Conservation (phyloP, 2,113 vertebrate genomes). For the Neolamprologus brichardi region DNA sequence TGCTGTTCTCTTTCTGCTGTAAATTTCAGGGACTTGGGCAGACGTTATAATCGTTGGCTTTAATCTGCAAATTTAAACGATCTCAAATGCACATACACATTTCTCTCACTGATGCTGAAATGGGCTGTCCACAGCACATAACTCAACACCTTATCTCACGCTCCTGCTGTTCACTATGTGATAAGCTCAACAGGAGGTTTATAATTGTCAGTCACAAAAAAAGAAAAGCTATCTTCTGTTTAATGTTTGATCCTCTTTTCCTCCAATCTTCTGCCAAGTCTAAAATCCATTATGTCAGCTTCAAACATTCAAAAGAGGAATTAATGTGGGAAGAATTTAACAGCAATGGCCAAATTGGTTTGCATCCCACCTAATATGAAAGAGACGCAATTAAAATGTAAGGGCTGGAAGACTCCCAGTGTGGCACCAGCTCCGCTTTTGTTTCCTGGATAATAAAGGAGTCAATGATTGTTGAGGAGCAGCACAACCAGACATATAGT, state of each 20-base stretch:
- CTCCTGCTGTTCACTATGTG: conserved; percentile 12
- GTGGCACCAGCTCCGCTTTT: conserved; percentile 15
- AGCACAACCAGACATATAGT: neutral
- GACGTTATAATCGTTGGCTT: neutral
- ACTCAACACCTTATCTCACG: conserved; percentile 11
- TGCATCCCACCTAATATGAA: conserved; percentile 29
- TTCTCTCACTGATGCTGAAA: neutral
- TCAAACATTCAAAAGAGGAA: conserved; percentile 43
- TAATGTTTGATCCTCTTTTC: conserved; percentile 38
- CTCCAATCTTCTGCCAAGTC: conserved; percentile 29
- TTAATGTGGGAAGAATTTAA: conserved; percentile 35
- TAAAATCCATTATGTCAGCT: conserved; percentile 41
- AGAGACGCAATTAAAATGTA: conserved; percentile 43
- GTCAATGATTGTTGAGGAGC: conserved; percentile 7
- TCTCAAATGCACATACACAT: neutral
- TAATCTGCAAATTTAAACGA: neutral
- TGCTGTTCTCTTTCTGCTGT: neutral
- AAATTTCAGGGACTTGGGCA: neutral
- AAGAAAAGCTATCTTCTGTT: neutral
- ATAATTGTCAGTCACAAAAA: neutral
- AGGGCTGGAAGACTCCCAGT: conserved; percentile 9
- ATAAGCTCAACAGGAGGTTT: conserved; percentile 43
- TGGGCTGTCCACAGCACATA: neutral
- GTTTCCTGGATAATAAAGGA: conserved; percentile 35
- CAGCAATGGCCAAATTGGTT: conserved; percentile 40